A percentile compares a stretch with the other conserved stretches of the same genome.
Conservation (phyloP, 2,888 invertebrate species). For the Argynnis bischoffii region DNA sequence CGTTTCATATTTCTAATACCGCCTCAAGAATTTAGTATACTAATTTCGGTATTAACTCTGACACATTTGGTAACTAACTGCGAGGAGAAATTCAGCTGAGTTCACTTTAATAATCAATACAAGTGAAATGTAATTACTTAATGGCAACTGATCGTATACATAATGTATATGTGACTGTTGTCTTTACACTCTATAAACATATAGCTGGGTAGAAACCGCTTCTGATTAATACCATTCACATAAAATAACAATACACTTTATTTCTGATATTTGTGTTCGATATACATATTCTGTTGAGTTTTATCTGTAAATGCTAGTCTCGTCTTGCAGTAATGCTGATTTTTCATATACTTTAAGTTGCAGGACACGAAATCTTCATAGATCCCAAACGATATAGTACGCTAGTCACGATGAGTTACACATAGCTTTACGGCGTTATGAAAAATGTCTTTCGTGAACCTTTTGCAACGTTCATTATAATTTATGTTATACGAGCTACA, state of each 20-base stretch:
- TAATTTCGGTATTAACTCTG: too few species aligned
- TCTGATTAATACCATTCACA: too few species aligned
- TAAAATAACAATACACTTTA: too few species aligned
- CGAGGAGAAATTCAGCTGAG: too few species aligned
- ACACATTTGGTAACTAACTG: too few species aligned
- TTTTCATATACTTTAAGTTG: slow-evolving; percentile 31
- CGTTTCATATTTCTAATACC: too few species aligned
- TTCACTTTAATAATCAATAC: slow-evolving; percentile 7
- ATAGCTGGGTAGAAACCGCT: too few species aligned
- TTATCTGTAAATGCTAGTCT: too few species aligned
- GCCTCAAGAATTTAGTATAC: too few species aligned
- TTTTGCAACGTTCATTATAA: slow-evolving; percentile 20
- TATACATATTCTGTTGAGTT: too few species aligned
- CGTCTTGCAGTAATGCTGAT: not conserved
- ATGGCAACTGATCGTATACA: slow-evolving; percentile 1
- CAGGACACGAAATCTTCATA: slow-evolving; percentile 33
- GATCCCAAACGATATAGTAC: slow-evolving; percentile 32
- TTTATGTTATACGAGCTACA: slow-evolving; percentile 13
- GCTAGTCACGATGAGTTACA: slow-evolving; percentile 37
- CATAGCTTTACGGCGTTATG: slow-evolving; percentile 37
- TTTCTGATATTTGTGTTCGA: too few species aligned
- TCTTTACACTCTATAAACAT: slow-evolving; percentile 3
- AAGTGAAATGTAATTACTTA: slow-evolving; percentile 11
- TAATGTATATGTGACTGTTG: slow-evolving; percentile 9
- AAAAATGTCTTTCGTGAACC: slow-evolving; percentile 34